These are phyloP conservation scores for Lasioglossum villosulum DNA, from an alignment of 2,888 invertebrate species.

Conservation along the genomic window DNA sequence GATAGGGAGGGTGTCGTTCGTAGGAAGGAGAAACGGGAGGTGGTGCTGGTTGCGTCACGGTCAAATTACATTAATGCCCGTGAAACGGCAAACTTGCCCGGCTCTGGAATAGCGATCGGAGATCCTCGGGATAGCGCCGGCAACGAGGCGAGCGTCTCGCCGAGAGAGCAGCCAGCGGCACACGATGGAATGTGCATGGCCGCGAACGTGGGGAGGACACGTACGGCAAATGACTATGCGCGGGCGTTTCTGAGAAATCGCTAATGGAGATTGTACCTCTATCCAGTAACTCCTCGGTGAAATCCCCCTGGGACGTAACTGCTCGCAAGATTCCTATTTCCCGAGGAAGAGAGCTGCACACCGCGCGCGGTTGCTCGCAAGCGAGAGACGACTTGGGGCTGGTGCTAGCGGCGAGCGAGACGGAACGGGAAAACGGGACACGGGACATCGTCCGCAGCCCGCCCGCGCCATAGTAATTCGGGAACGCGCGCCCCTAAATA, in stretches of 20 bases:
- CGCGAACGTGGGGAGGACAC: slow-evolving; percentile 55
- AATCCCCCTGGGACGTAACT: slow-evolving; percentile 67
- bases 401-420: background rate
- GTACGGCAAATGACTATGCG: slow-evolving; percentile 69
- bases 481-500: slow-evolving; percentile 42
- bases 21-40: background rate
- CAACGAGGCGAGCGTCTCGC: slow-evolving; percentile 45
- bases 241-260: slow-evolving; percentile 70
- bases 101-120: slow-evolving; percentile 55
- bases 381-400: background rate
- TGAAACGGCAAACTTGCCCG: slow-evolving; percentile 60
- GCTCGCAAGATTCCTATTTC: slow-evolving; percentile 66
- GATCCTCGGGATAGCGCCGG: slow-evolving; percentile 65
- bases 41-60: slow-evolving; percentile 32
- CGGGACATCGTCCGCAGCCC: background rate
- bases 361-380: background rate
- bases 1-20: background rate
- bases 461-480: slow-evolving; percentile 51
- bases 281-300: slow-evolving; percentile 67
- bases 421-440: background rate
- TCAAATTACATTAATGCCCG: slow-evolving; percentile 61
- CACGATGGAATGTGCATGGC: slow-evolving; percentile 37
- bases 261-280: slow-evolving; percentile 73
- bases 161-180: background rate
- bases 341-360: slow-evolving; percentile 15